Evolutionary conservation across 2,888 invertebrate species (phyloP), one percentile per base, ranked within the genome.

Genomic region (Harpagoxenus sublaevis): DNA sequence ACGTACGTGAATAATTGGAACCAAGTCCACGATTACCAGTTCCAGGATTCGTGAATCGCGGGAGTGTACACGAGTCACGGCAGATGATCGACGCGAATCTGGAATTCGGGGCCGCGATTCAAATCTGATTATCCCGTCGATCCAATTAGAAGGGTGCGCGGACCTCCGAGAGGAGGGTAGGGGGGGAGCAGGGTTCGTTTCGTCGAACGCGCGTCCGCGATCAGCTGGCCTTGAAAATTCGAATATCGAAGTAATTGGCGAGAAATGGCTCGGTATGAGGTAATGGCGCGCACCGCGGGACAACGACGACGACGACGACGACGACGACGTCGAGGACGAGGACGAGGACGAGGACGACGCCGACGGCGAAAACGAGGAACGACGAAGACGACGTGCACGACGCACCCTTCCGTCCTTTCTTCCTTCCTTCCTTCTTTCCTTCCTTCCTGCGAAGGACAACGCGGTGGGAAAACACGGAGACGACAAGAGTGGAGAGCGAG

Each of bases 71-170:
- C 35, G 82, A 63, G 35, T 39, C 70, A 39, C 42, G 35, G n/a
- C 39, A 18, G 35, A 23, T 60, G 12, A 60, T 83, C 83, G 45
- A 75, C 78, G 28, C 62, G 35, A 77, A 57, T 68, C 79, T 60
- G 57, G 60, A 68, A 70, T 65, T 90, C 66, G 60, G 86, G 60
- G 86, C 23, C 66, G 57, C 35, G 77, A 93, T 94, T 93, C 92
- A 93, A 94, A 94, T 93, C 91, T 91, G 91, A 94, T 94, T 94
- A 94, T 91, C 87, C 85, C 89, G 86, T 87, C 91, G 92, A 94
- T 94, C 91, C 92, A 93, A 94, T 94, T 94, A 93, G 91, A 83
- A 74, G 84, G 87, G 82, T 79, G 77, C 79, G 57, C 70, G 75
- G 66, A 65, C 53, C 68, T 68, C 48, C 23, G 60, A n/a, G 55